Evolutionary conservation across 2,888 invertebrate species (phyloP).

Genomic region (Acrobeloides nanus): DNA sequence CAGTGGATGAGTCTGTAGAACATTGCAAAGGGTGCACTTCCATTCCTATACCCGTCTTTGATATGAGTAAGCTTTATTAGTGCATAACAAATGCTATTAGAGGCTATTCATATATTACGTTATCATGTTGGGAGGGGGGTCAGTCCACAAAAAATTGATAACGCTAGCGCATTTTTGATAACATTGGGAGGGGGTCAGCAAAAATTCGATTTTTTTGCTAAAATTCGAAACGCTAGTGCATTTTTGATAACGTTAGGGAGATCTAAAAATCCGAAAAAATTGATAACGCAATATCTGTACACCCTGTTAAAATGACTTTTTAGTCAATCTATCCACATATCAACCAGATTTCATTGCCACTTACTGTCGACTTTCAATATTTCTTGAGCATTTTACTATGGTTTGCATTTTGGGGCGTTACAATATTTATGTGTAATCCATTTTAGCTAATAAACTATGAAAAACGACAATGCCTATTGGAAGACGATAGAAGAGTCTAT

Average conservation of each 20-base stretch:
- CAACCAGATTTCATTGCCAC: conserved; percentile 79
- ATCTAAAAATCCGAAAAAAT: no score
- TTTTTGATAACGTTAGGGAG: no score
- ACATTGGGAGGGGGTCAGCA: no score
- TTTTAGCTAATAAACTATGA: conserved; percentile 41
- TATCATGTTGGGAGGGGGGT: no score
- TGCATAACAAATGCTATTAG: neutral
- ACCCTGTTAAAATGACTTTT: no score
- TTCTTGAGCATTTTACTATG: conserved; percentile 69
- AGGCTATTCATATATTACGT: no score
- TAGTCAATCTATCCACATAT: conserved; percentile 90
- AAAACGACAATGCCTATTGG: conserved; percentile 41
- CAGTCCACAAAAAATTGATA: no score
- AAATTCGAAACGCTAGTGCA: no score
- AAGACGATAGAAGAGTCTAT: conserved; percentile 41
- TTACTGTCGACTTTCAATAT: conserved; percentile 84
- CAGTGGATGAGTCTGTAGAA: conserved; percentile 58
- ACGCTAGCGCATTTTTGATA: no score
- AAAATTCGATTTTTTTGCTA: no score
- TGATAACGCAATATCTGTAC: no score
- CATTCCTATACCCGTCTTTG: conserved; percentile 76
- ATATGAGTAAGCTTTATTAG: conserved; percentile 57
- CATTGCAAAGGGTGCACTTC: conserved; percentile 77
- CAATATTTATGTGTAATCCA: neutral
- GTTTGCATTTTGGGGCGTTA: no score